Conservation (phyloP, 1,140 invertebrate genomes). For the Scaptomyza montana region DNA sequence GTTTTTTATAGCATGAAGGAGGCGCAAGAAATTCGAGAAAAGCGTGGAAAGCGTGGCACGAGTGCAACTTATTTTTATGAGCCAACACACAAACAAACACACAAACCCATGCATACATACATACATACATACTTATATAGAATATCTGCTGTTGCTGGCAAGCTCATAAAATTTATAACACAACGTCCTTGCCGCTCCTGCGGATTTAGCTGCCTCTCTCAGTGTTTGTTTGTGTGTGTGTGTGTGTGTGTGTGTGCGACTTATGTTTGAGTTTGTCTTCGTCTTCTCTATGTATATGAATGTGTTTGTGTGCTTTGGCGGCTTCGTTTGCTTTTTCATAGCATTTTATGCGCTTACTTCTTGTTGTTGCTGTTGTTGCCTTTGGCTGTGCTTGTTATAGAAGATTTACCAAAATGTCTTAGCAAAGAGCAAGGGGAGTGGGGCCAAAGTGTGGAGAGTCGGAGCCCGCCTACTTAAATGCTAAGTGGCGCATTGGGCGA, state of each 20-base stretch:
- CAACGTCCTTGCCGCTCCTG: constrained; percentile 80
- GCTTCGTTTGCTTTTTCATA: constrained; percentile 80
- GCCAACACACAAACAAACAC: constrained; percentile 44
- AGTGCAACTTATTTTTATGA: constrained; percentile 83
- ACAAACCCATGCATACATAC: constrained; percentile 19
- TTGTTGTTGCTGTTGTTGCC: constrained; percentile 57
- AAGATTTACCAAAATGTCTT: constrained; percentile 80
- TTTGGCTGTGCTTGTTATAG: constrained; percentile 69
- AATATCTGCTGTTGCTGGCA: constrained; percentile 66
- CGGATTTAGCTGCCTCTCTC: constrained; percentile 55
- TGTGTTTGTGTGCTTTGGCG: constrained; percentile 52
- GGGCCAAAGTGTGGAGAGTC: background rate
- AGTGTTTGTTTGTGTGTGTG: constrained; percentile 24
- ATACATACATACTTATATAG: constrained; percentile 32
- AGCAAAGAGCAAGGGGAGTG: constrained; percentile 29
- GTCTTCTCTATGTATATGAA: constrained; percentile 25
- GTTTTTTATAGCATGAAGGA: constrained; percentile 62
- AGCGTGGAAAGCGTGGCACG: constrained; percentile 69
- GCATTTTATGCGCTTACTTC: constrained; percentile 69
- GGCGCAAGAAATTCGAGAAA: constrained; percentile 35
- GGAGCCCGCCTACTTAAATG: constrained; percentile 74
- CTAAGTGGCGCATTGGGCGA: constrained; percentile 69
- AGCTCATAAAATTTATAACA: constrained; percentile 82
- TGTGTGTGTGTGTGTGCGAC: constrained; percentile 41
- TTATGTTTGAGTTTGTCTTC: constrained; percentile 56